Conservation (phyloP, 2,888 invertebrate species). For the Endomychus coccineus region DNA sequence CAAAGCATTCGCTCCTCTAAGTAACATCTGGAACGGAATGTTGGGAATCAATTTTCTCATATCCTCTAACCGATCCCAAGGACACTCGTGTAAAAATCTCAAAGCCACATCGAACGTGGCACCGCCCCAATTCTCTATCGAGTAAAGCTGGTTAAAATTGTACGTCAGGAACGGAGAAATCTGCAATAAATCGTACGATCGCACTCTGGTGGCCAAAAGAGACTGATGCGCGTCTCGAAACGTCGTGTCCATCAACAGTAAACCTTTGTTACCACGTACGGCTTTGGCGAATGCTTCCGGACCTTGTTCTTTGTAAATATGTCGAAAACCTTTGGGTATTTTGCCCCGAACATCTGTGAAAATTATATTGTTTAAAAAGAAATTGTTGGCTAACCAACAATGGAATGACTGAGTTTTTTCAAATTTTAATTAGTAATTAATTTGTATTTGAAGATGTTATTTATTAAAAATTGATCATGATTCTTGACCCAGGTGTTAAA, state of each 20-base stretch:
- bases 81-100: slow-evolving; percentile 95
- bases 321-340: slow-evolving; percentile 80
- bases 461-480: too few relatives aligned
- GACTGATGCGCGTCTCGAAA: slow-evolving; percentile 98
- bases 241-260: slow-evolving; percentile 96
- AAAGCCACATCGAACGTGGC: slow-evolving; percentile 98
- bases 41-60: slow-evolving; percentile 92
- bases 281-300: slow-evolving; percentile 95
- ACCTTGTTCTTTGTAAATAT: slow-evolving; percentile 78
- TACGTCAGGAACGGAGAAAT: slow-evolving; percentile 95
- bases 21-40: slow-evolving; percentile 98
- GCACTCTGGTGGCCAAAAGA: slow-evolving; percentile 87
- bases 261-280: slow-evolving; percentile 74
- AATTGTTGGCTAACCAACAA: too few relatives aligned
- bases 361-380: too few relatives aligned
- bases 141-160: slow-evolving; percentile 80
- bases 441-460: too few relatives aligned
- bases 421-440: too few relatives aligned
- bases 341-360: too few relatives aligned
- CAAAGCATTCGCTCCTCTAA: slow-evolving; percentile 97
- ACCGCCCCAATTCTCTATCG: slow-evolving; percentile 98
- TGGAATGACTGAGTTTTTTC: too few relatives aligned
- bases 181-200: slow-evolving; percentile 82
- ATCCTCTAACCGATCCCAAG: slow-evolving; percentile 93
- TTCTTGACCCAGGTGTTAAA: too few relatives aligned